Base-by-base conservation (phyloP, 2,888 invertebrate species). In the Ormia ochracea region DNA sequence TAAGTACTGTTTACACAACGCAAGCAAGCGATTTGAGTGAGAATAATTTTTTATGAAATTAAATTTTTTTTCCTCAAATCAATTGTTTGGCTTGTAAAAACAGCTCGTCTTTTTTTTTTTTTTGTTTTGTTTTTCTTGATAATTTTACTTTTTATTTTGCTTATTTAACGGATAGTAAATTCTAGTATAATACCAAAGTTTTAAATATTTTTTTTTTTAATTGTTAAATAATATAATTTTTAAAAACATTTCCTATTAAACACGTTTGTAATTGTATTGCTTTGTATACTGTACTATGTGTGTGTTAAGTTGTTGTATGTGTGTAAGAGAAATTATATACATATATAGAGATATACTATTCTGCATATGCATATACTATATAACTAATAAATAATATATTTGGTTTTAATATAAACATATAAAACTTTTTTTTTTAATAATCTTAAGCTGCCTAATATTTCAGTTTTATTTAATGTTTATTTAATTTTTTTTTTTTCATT, bases 171-270 rank as follows among this genome's bases (percentile, higher is more conserved):
- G 50, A 72, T 79, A 82, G 82, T 78, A 75, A 86, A 86, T 84
- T 85, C 85, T 87, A 88, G 87, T 88, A 80, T 88, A 88, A 88
- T 87, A 88, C 87, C 87, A 87, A 87, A 87, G 87, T 84, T 86
- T 82, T 82, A 82, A 85, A 79, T 76, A 85, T 76, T 78, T 80
- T 81, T 81, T n/a, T 66, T 72, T 77, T 68, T 69, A 72, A 58
- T 78, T 77, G 78, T 74, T 78, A 70, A 76, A 54, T n/a, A n/a
- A n/a, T 43, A 61, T 52, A 45, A 66, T 74, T 65, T 74, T 82
- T 81, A 79, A 81, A 82, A 84, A 83, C 81, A n/a, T n/a, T 80
- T 81, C 66, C 72, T 82, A 54, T 77, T 74, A 38, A 81, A 70
- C 23, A 23, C 19, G 19, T 48, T n/a, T 59, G 59, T n/a, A n/a